These are phyloP conservation scores for Anthoscopus minutus DNA, from an alignment of 2,113 vertebrate species.

Conservation along the genomic window DNA sequence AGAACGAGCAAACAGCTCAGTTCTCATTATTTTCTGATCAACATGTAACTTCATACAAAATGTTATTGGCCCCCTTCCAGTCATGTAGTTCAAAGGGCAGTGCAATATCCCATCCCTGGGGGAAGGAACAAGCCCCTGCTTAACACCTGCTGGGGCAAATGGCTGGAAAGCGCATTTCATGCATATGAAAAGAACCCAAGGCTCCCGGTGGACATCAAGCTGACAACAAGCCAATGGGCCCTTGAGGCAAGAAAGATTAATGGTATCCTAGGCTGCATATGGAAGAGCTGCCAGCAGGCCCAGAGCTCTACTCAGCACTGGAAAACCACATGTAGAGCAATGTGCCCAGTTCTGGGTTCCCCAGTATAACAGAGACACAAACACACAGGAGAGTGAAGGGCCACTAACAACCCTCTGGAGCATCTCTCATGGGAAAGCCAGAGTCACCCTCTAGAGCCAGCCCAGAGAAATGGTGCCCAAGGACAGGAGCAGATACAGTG, in stretches of 20 bases:
- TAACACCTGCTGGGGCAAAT: neutral
- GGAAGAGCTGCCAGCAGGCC: neutral
- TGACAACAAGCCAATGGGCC: neutral
- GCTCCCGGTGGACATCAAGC: neutral
- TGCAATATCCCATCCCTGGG: neutral
- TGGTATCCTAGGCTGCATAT: neutral
- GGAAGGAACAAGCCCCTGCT: neutral
- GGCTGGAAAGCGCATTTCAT: neutral
- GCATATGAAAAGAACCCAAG: neutral
- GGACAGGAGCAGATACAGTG: rapidly evolving
- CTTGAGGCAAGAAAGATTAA: neutral
- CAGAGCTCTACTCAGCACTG: neutral
- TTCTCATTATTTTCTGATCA: neutral
- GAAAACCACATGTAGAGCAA: neutral
- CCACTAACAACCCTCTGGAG: neutral
- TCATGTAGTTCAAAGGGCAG: neutral
- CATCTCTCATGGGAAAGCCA: neutral
- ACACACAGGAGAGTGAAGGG: neutral
- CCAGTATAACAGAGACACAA: neutral
- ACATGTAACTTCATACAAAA: neutral
- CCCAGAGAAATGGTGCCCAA: neutral
- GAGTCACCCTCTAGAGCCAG: neutral
- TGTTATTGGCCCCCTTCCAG: neutral
- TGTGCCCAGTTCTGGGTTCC: neutral
- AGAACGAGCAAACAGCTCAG: neutral